Base-by-base conservation (phyloP, 2,113 vertebrate species). In the Actenoides lindsayi region DNA sequence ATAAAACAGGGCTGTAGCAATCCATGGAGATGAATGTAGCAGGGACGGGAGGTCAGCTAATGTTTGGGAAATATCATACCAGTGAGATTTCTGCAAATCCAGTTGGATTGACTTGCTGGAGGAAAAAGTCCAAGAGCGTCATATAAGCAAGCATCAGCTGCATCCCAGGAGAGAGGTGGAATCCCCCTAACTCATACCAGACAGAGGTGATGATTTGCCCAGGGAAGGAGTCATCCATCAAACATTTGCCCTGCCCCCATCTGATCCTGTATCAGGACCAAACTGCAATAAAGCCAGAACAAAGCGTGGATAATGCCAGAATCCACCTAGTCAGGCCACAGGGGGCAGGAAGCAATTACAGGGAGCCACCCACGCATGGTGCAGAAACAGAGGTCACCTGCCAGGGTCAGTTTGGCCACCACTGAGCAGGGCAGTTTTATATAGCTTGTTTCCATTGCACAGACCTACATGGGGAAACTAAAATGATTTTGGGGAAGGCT, bases 171-270 rank as follows among this genome's bases (percentile, higher is more conserved):
- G 94, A 76, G 89, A 76, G 94, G 64, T 87, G 77, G 80, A 96
- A 96, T 93, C 82, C 74, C 76, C 62, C 86, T 96, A 94, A 96
- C 83, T 95, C 90, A 62, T 82, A 89, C 77, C 92, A 94, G 88
- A 92, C 69, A 79, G 80, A 90, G 83, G 90, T 82, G 94, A 87
- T 91, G 94, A 95, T 79, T 94, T 92, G 77, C 74, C 53, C 25
- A 23, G 83, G 63, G 56, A 96, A 89, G 67, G n/a, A 95, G 77
- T 94, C 80, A 96, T 96, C 83, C 74, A 91, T 91, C 92, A 92
- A 53, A 67, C 44, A 87, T 84, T 91, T 0, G 0, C 59, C 91
- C 44, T 79, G 23, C 35, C 60, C 83, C 18, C 33, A 68, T 81
- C n/a, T 1, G 5, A 59, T 76, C 37, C 76, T 64, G 37, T 48